These are phyloP conservation scores for Sabatieria punctata DNA, from an alignment of 2,888 invertebrate species.

Conservation along the genomic window DNA sequence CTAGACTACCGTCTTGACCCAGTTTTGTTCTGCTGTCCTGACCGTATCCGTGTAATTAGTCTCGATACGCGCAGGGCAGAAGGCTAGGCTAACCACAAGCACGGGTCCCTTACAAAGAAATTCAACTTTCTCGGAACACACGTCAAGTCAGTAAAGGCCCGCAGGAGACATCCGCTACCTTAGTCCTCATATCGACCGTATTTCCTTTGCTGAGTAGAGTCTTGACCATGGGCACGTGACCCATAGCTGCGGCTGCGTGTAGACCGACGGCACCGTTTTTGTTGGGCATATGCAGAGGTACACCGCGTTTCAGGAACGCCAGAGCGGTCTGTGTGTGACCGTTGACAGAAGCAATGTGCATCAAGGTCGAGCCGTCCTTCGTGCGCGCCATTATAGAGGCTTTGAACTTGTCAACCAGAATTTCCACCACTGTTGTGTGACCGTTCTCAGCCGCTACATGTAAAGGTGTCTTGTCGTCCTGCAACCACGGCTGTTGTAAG, in stretches of 20 bases:
- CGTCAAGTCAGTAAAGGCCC: no score
- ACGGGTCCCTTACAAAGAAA: no score
- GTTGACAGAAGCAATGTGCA: slow-evolving; percentile 92
- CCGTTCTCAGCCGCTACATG: slow-evolving; percentile 95
- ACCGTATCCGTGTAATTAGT: no score
- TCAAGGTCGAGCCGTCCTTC: slow-evolving; percentile 79
- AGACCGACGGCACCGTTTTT: slow-evolving; percentile 84
- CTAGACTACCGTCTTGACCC: no score
- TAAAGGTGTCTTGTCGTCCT: slow-evolving; percentile 78
- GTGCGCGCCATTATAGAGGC: slow-evolving; percentile 46
- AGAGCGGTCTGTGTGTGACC: slow-evolving; percentile 96
- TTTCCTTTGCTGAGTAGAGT: slow-evolving; percentile 87
- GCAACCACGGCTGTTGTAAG: slow-evolving; percentile 14
- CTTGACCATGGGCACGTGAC: slow-evolving; percentile 79
- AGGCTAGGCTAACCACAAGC: no score
- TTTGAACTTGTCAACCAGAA: slow-evolving; percentile 89
- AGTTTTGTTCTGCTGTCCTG: no score
- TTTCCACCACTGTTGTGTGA: slow-evolving; percentile 81
- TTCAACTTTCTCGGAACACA: no score
- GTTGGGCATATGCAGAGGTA: slow-evolving; percentile 97
- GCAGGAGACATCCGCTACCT: no score
- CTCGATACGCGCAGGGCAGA: no score
- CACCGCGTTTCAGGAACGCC: slow-evolving; percentile 94
- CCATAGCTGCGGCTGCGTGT: slow-evolving; percentile 89
- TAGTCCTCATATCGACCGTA: slow-evolving; percentile 82